These are phyloP conservation scores for Limnephilus auricula DNA, from an alignment of 2,888 invertebrate genomes.

Conservation along the genomic window DNA sequence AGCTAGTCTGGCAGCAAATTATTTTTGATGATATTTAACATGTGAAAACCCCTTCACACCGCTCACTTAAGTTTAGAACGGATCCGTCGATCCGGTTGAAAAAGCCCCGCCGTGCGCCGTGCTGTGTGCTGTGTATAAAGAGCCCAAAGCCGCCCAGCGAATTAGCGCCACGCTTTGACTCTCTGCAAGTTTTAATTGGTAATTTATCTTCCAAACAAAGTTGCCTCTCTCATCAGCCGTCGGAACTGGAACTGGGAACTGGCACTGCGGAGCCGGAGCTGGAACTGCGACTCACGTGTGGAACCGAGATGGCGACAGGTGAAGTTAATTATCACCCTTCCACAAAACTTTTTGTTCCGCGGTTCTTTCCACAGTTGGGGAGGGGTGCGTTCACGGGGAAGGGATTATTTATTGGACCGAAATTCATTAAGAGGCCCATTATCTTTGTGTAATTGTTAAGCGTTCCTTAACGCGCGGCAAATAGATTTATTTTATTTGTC, in stretches of 20 bases:
- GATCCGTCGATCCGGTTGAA: background rate
- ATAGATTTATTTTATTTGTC: background rate
- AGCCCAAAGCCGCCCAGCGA: background rate
- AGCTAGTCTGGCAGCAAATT: background rate
- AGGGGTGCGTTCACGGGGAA: background rate
- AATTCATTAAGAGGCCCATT: background rate
- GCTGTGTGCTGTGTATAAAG: background rate
- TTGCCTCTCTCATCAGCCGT: slow-evolving; percentile 45
- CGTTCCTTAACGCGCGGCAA: background rate
- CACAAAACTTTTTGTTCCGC: slow-evolving; percentile 11
- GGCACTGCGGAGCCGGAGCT: slow-evolving; percentile 13
- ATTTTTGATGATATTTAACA: background rate
- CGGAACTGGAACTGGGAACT: background rate
- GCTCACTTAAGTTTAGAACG: background rate
- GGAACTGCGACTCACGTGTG: slow-evolving; percentile 40
- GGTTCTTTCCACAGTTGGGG: background rate
- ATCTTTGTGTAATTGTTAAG: background rate
- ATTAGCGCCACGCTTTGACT: slow-evolving; percentile 47
- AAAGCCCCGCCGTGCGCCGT: background rate
- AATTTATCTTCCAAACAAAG: slow-evolving; percentile 63
- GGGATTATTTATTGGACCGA: background rate
- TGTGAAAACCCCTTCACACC: background rate
- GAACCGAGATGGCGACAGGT: slow-evolving; percentile 41
- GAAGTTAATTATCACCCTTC: slow-evolving; percentile 42
- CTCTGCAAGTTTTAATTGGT: slow-evolving; percentile 63